Evolutionary conservation across 2,888 invertebrate species (phyloP).

Genomic region (Catocala fraxini): DNA sequence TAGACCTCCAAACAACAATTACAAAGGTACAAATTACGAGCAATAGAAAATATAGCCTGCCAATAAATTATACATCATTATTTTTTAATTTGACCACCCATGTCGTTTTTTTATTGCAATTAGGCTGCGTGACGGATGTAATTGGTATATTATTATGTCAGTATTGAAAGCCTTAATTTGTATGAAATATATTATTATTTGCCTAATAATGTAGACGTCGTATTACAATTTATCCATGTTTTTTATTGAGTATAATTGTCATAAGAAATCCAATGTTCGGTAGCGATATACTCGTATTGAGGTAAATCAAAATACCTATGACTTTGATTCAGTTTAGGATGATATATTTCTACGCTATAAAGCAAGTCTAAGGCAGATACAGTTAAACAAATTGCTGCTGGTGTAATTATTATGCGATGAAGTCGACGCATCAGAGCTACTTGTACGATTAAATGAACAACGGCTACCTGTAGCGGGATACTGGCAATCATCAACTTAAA

Average conservation of each 20-base stretch:
- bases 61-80: slow-evolving; percentile 68
- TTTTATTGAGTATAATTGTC: slow-evolving; percentile 2
- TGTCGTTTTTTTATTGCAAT: slow-evolving; percentile 38
- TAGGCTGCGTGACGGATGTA: not conserved
- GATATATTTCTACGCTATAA: slow-evolving; percentile 13
- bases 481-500: slow-evolving; percentile 62
- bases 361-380: slow-evolving; percentile 44
- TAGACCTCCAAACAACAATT: too few species aligned
- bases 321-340: slow-evolving; percentile 9
- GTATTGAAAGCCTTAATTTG: slow-evolving; percentile 9
- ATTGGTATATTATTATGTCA: not conserved
- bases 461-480: slow-evolving; percentile 65
- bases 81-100: slow-evolving; percentile 68
- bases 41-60: slow-evolving; percentile 70
- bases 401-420: slow-evolving; percentile 70
- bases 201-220: slow-evolving; percentile 6
- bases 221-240: slow-evolving; percentile 2
- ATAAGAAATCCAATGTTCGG: not conserved
- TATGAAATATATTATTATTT: slow-evolving; percentile 11
- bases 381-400: slow-evolving; percentile 62
- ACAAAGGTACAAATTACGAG: slow-evolving; percentile 67
- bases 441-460: slow-evolving; percentile 63
- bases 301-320: not conserved
- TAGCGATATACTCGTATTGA: not conserved
- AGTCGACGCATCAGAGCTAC: slow-evolving; percentile 57